These are phyloP conservation scores for Oxyscelio sp. DNA, from an alignment of 2,888 invertebrate genomes.

Conservation along the genomic window DNA sequence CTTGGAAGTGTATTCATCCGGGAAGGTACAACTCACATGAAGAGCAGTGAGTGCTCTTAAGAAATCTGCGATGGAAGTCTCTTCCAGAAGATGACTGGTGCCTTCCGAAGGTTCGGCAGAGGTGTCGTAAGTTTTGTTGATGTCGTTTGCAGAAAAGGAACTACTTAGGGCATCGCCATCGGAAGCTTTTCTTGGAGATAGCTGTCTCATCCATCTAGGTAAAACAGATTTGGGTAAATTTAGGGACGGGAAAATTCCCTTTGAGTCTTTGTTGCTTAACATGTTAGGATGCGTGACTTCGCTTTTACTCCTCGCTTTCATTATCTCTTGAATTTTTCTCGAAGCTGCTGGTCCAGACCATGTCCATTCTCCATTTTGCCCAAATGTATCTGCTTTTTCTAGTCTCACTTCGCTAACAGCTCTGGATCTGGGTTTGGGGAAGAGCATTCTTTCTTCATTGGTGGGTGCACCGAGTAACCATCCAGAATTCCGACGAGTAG, in stretches of 20 bases:
- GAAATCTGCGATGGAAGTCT: slow-evolving; percentile 95
- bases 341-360: slow-evolving; percentile 92
- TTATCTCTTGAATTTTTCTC: slow-evolving; percentile 90
- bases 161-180: slow-evolving; percentile 49
- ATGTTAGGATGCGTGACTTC: slow-evolving; percentile 56
- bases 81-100: slow-evolving; percentile 91
- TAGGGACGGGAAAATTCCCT: slow-evolving; percentile 83
- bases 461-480: slow-evolving; percentile 89
- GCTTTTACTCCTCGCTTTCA: slow-evolving; percentile 80
- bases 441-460: slow-evolving; percentile 86
- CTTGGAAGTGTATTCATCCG: too few species aligned
- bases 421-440: slow-evolving; percentile 89
- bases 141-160: slow-evolving; percentile 79
- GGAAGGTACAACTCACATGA: slow-evolving; percentile 89
- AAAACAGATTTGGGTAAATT: slow-evolving; percentile 82
- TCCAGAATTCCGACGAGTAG: slow-evolving; percentile 79
- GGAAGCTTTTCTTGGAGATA: slow-evolving; percentile 77
- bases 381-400: slow-evolving; percentile 87
- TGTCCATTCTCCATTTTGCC: slow-evolving; percentile 89
- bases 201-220: slow-evolving; percentile 83
- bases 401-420: slow-evolving; percentile 90
- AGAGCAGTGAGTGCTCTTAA: slow-evolving; percentile 93
- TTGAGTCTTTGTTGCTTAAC: slow-evolving; percentile 76
- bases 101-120: slow-evolving; percentile 86
- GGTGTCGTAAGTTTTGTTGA: slow-evolving; percentile 82